Evolutionary conservation across 2,113 vertebrate species (phyloP).

Genomic region (Vulpes lagopus): DNA sequence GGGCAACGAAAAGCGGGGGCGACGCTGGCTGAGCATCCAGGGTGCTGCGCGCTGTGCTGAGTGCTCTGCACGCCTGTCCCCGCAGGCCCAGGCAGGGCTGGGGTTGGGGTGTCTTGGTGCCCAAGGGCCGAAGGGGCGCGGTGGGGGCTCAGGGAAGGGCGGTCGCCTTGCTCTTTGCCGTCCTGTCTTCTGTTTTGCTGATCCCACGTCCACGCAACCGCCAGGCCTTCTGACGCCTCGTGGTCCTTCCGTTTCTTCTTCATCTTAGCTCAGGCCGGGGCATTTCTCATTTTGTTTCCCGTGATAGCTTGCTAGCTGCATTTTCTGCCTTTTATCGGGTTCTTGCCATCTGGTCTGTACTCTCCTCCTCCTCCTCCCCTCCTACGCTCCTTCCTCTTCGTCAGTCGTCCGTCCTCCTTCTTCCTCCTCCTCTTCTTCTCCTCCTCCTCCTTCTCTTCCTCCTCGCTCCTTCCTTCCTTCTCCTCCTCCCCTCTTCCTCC

Average conservation of each 20-base stretch:
- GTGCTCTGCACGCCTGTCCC: rapidly evolving
- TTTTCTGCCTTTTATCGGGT: background rate
- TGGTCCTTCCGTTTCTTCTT: background rate
- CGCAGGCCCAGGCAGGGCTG: background rate
- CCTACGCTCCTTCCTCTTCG: too few relatives aligned
- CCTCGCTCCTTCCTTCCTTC: too few relatives aligned
- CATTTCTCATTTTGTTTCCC: background rate
- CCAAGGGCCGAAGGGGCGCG: background rate
- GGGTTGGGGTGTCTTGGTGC: too few relatives aligned
- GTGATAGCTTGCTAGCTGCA: background rate
- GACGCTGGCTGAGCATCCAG: background rate
- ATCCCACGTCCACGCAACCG: background rate
- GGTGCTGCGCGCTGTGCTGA: background rate
- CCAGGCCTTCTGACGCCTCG: background rate
- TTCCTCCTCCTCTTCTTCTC: too few relatives aligned
- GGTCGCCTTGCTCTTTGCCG: background rate
- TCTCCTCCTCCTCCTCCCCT: too few relatives aligned
- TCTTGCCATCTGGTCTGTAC: background rate
- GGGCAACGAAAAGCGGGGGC: background rate
- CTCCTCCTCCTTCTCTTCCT: too few relatives aligned
- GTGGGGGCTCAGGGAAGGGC: background rate
- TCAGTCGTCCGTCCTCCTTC: too few relatives aligned
- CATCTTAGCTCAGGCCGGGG: background rate
- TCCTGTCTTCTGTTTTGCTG: background rate
- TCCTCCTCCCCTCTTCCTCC: too few relatives aligned